These are phyloP conservation scores for Notoglanidium macrostoma DNA, from an alignment of 2,797 vertebrate species.

Conservation along the genomic window DNA sequence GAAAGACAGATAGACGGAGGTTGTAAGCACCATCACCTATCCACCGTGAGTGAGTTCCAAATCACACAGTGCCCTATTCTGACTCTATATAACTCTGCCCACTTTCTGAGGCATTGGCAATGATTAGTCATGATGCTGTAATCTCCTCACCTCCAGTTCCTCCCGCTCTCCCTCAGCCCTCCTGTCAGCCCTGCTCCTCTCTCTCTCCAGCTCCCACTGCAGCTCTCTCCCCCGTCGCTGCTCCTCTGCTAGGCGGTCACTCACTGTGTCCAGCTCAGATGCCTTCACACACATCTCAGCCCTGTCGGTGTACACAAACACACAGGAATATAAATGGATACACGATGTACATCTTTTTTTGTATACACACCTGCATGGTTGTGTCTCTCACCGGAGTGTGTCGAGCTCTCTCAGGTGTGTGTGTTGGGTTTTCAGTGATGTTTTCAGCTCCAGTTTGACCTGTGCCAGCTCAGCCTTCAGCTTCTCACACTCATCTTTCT, in stretches of 20 bases:
- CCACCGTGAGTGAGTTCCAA: neutral
- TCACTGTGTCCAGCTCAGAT: constrained; percentile 81
- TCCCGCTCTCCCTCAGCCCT: constrained; percentile 81
- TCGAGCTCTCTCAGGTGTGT: constrained; percentile 91
- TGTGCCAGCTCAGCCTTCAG: constrained; percentile 84
- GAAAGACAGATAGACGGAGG: neutral
- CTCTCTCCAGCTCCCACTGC: constrained; percentile 89
- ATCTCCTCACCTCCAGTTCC: constrained; percentile 84
- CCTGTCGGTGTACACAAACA: constrained; percentile 67
- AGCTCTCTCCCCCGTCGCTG: constrained; percentile 85
- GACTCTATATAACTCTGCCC: neutral
- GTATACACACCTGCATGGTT: neutral
- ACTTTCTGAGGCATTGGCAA: neutral
- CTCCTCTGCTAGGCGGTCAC: constrained; percentile 82
- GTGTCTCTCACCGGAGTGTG: constrained; percentile 80
- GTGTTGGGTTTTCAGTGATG: constrained; percentile 85
- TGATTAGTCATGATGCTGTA: neutral
- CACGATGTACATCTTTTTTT: neutral
- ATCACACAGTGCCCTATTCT: neutral
- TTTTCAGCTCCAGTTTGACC: constrained; percentile 88
- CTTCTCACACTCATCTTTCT: neutral
- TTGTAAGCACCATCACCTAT: too few species aligned
- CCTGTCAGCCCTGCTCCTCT: constrained; percentile 78
- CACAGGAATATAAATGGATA: neutral
- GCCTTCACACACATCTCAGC: constrained; percentile 84